Evolutionary conservation across 2,113 vertebrate genomes (phyloP), one percentile per base, ranked within the genome.

Genomic region (Panthera uncia): DNA sequence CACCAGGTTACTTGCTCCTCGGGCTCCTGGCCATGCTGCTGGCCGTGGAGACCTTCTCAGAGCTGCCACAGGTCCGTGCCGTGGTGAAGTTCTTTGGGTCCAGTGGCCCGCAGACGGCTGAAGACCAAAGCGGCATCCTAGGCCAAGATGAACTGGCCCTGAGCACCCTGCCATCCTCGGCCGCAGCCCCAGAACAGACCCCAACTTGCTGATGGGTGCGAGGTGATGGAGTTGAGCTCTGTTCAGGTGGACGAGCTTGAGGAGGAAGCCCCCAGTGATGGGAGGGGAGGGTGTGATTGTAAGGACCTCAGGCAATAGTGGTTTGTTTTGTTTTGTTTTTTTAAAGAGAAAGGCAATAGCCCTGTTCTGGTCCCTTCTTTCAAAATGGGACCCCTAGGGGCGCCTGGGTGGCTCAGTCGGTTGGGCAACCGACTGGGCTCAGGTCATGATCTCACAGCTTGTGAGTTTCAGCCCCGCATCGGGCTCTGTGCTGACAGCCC

Each of bases 11-110:
- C 87, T 95, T 98, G 92, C 95, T 98, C 12, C 45, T 98, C 14
- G 98, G 98, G 10, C 97, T 98, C 71, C 71, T 98, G 73, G 98
- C 97, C 93, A 95, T 98, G 98, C 87, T 98, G 15, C 73, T 98
- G 71, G 85, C 94, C 0, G 95, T 98, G 38, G 97, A 98, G 97
- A 97, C 92, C 2, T 94, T 98, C 27, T 95, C 95, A 0, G 94
- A 97, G 68, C 96, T 98, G 52, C 97, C 65, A 5, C 98, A 98
- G 68, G 79, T 98, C 86, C 96, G 2, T 1, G 84, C 91, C 31
- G 1, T 97, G 25, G 52, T 98, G 80, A 80, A 31, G 33, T 98
- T 97, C 76, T 98, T 98, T 3, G 91, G 74, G 65, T 41, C 93
- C 41, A 48, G 41, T 4, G 61, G 15, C n/a, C 57, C 85, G 31